These are phyloP conservation scores for Idris sp. DNA, from an alignment of 1,140 invertebrate genomes.

Conservation along the genomic window DNA sequence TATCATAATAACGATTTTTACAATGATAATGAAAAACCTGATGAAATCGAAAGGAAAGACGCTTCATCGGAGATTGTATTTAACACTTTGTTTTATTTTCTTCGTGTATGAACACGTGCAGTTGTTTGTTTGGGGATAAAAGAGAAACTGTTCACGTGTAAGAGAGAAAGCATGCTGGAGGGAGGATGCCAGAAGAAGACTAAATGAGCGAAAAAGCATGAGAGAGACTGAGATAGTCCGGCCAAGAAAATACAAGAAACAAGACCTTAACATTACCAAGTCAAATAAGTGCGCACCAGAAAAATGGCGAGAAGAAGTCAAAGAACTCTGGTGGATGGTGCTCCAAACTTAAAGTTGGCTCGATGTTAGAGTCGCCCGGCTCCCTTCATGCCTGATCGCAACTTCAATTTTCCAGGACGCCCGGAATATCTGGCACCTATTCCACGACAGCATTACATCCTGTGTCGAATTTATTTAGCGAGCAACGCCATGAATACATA, in stretches of 20 bases:
- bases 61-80: slow-evolving; percentile 19
- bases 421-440: slow-evolving; percentile 64
- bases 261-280: slow-evolving; percentile 76
- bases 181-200: no score
- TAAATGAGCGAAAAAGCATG: slow-evolving; percentile 12
- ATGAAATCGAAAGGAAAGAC: slow-evolving; percentile 36
- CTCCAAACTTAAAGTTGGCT: slow-evolving; percentile 43
- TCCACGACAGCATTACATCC: no score
- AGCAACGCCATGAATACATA: no score
- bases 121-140: slow-evolving; percentile 56
- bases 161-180: slow-evolving; percentile 2
- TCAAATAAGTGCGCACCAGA: slow-evolving; percentile 73
- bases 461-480: slow-evolving; percentile 66
- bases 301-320: slow-evolving; percentile 72
- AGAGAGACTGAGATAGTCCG: slow-evolving; percentile 14
- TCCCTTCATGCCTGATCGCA: slow-evolving; percentile 53
- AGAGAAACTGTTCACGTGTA: slow-evolving; percentile 20
- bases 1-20: slow-evolving; percentile 30
- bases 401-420: no score
- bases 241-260: slow-evolving; percentile 62
- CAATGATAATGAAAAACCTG: slow-evolving; percentile 46
- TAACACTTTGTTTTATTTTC: slow-evolving; percentile 48
- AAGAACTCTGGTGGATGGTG: slow-evolving; percentile 65
- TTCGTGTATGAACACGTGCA: slow-evolving; percentile 50
- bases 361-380: no score